Percentiles rank a stretch among this genome's conserved stretches.
Evolutionary conservation across 2,888 invertebrate genomes (phyloP).

Genomic region (Cacoxenus indagator): DNA sequence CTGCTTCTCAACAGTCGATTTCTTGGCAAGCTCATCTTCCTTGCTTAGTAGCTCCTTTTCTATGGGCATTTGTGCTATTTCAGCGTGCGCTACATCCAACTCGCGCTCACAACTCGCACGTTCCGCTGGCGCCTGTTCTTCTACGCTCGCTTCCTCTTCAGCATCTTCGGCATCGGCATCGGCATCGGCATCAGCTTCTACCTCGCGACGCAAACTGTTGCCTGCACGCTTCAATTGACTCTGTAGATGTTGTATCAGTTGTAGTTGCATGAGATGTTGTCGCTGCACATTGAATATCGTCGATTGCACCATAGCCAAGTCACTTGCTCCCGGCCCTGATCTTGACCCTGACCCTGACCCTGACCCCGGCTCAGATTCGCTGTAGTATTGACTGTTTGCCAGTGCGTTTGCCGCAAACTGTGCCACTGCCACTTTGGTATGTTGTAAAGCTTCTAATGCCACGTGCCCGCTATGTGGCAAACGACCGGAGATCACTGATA

Average conservation of each 20-base stretch:
- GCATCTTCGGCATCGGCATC: slow-evolving; percentile 24
- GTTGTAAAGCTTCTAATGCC: slow-evolving; percentile 91
- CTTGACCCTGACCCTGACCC: slow-evolving; percentile 66
- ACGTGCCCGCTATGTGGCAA: slow-evolving; percentile 77
- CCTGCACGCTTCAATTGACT: slow-evolving; percentile 78
- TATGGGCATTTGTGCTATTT: neutral
- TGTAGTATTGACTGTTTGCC: slow-evolving; percentile 76
- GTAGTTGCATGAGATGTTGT: slow-evolving; percentile 95
- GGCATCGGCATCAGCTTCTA: slow-evolving; percentile 10
- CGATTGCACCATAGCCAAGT: slow-evolving; percentile 88
- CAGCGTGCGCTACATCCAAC: slow-evolving; percentile 18
- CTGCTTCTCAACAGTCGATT: slow-evolving; percentile 29
- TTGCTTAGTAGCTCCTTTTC: neutral
- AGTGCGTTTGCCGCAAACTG: slow-evolving; percentile 92
- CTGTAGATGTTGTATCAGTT: slow-evolving; percentile 93
- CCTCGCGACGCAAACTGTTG: slow-evolving; percentile 25
- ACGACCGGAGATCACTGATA: slow-evolving; percentile 60
- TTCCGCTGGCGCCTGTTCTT: neutral
- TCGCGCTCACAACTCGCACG: neutral
- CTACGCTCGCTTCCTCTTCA: slow-evolving; percentile 23
- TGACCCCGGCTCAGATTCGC: too few species aligned
- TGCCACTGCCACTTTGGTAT: slow-evolving; percentile 84
- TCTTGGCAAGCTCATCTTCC: neutral
- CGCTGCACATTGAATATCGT: slow-evolving; percentile 95
- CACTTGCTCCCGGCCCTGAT: slow-evolving; percentile 72